Base-by-base conservation (phyloP, 2,888 invertebrate species). In the Melipona bicolor region DNA sequence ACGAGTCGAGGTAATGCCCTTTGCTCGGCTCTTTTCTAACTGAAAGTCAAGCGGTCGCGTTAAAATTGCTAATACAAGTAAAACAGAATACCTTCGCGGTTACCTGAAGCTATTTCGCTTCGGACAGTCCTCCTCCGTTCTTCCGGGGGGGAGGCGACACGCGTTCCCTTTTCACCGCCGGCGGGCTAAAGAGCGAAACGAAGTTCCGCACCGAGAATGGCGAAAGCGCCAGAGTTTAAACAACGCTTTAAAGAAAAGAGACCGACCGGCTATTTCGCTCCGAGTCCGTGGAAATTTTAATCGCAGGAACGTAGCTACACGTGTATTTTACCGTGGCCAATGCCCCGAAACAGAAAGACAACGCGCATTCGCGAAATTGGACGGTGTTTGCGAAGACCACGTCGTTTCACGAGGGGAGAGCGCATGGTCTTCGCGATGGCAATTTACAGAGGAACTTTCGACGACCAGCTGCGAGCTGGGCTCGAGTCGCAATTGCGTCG, bases 1-100 rank as follows among this genome's bases (percentile, higher is more conserved):
- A 50, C 77, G 64, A 83, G 74, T 82, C 21, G 69, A 67, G 85
- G 77, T 89, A 87, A 89, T 89, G 85, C 80, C 71, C 79, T 83
- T 84, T 84, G 78, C 84, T 65, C 43, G 81, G 52, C 49, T 43
- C 50, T 77, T 54, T 62, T 52, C 43, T 59, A 71, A 61, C 19
- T 56, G 19, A 73, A 85, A 74, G 74, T 71, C 80, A 73, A 75
- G 81, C 72, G 70, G 64, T 79, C 69, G 69, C 83, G 81, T 76
- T 80, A 78, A 87, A 89, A 87, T 86, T 89, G 83, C 85, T 86
- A 87, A 87, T 84, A 84, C 81, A 75, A 82, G 82, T 77, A 79
- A 87, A 87, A 85, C 80, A 80, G 84, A 88, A 87, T 80, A 83
- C 77, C 73, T 64, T 52, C 72, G 52, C 54, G 62, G 68, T 64